Percentiles rank a stretch among this genome's conserved stretches.
Conservation (phyloP, 2,888 invertebrate species). For the Drosophila aldrichi region DNA sequence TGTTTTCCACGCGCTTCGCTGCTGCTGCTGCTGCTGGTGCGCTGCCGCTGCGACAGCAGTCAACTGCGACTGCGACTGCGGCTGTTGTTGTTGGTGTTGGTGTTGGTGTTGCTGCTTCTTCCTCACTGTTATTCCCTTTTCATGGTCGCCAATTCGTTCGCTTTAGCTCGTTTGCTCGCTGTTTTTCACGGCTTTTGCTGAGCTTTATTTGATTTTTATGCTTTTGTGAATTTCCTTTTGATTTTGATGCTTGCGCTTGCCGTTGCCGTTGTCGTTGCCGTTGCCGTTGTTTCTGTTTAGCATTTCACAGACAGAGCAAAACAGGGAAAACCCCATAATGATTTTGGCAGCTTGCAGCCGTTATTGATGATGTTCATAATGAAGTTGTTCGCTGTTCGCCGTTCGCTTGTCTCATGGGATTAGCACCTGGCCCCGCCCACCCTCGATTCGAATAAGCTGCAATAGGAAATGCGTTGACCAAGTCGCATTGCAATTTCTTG, state of each 20-base stretch:
- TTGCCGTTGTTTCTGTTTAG: slow-evolving; percentile 32
- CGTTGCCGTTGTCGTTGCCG: background rate
- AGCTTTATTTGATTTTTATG: slow-evolving; percentile 73
- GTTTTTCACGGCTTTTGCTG: slow-evolving; percentile 50
- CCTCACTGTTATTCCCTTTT: slow-evolving; percentile 55
- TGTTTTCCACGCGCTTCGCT: slow-evolving; percentile 56
- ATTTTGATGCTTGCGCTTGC: slow-evolving; percentile 45
- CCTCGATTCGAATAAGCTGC: background rate
- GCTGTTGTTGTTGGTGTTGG: slow-evolving; percentile 15
- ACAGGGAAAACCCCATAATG: slow-evolving; percentile 69
- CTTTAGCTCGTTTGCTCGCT: slow-evolving; percentile 47
- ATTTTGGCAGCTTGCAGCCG: slow-evolving; percentile 27
- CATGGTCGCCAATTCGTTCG: slow-evolving; percentile 63
- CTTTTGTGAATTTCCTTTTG: slow-evolving; percentile 69
- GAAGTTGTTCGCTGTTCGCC: slow-evolving; percentile 24
- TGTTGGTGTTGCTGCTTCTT: slow-evolving; percentile 14
- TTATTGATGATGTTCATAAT: slow-evolving; percentile 31
- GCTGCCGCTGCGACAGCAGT: background rate
- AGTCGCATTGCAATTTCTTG: slow-evolving; percentile 37
- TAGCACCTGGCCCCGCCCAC: slow-evolving; percentile 10
- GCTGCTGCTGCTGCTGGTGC: slow-evolving; percentile 10
- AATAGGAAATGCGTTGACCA: slow-evolving; percentile 41
- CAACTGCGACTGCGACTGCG: slow-evolving; percentile 14
- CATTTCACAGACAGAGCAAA: slow-evolving; percentile 74
- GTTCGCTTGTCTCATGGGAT: slow-evolving; percentile 10